A percentile compares a stretch with the other conserved stretches of the same genome.
These are phyloP conservation scores for Rhyacophila brunnea DNA, from an alignment of 1,140 invertebrate genomes.

Conservation along the genomic window DNA sequence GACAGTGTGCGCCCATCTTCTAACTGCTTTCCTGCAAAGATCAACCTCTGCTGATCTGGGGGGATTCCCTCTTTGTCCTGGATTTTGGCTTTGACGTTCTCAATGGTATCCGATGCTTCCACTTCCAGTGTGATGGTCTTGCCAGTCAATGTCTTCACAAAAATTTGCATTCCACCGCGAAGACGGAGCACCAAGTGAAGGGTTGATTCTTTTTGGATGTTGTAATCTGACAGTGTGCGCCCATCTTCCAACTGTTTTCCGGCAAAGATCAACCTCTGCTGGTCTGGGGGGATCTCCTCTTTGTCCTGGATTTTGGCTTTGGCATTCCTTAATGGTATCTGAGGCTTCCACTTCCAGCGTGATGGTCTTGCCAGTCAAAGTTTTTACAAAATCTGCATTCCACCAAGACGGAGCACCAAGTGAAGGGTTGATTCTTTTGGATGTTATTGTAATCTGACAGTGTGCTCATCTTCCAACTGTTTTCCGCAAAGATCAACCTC, in stretches of 20 bases:
- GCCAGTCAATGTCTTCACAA: conserved; percentile 79
- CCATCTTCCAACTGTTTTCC: conserved; percentile 84
- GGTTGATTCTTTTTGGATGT: conserved; percentile 70
- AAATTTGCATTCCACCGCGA: conserved; percentile 81
- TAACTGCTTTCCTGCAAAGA: conserved; percentile 75
- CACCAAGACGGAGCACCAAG: conserved; percentile 65
- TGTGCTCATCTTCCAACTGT: conserved; percentile 79
- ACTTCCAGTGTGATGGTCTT: conserved; percentile 89
- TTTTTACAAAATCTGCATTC: conserved; percentile 80
- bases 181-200: conserved; percentile 75
- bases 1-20: conserved; percentile 74
- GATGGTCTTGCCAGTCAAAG: conserved; percentile 65
- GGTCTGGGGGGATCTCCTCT: too few species aligned
- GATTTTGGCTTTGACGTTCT: conserved; percentile 79
- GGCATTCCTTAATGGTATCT: too few species aligned
- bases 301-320: conserved; percentile 76
- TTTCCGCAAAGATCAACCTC: conserved; percentile 74
- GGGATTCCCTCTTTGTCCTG: conserved; percentile 73
- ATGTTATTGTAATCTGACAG: conserved; percentile 70
- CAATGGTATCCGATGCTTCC: conserved; percentile 76
- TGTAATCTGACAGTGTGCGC: conserved; percentile 66
- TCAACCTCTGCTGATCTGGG: too few species aligned
- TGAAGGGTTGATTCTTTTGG: conserved; percentile 67
- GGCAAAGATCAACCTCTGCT: too few species aligned
- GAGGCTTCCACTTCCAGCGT: conserved; percentile 75